A percentile compares a stretch with the other conserved stretches of the same genome.
phyloP scores from a whole-genome alignment of 2,888 invertebrate species.

The Thymelicus sylvestris region DNA sequence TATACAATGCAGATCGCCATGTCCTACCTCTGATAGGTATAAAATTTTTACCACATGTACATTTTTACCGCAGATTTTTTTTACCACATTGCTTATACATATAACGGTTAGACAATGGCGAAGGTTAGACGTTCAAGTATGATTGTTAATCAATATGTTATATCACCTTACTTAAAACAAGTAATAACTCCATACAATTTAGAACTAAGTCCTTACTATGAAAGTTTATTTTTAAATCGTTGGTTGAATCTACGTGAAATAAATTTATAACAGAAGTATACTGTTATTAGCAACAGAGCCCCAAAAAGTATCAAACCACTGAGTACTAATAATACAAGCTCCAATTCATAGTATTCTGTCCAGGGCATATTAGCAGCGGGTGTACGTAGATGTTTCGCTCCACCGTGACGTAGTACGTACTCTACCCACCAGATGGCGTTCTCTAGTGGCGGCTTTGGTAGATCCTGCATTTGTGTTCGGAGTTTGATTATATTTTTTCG shows the following conservation, averaged over 20 bases:
- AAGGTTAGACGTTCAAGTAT: no score
- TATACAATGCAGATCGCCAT: no score
- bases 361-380: constrained; percentile 48
- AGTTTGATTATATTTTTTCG: not conserved
- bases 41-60: no score
- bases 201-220: not conserved
- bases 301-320: not conserved
- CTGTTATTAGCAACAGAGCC: not conserved
- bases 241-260: not conserved
- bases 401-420: constrained; percentile 41
- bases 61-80: no score
- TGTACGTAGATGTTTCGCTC: constrained; percentile 45
- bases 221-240: not conserved
- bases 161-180: no score
- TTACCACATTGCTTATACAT: no score
- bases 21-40: no score
- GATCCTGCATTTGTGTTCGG: not conserved
- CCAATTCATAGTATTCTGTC: constrained; percentile 33
- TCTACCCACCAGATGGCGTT: constrained; percentile 49
- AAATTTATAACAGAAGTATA: not conserved
- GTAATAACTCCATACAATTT: no score
- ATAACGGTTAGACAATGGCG: no score
- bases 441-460: constrained; percentile 38
- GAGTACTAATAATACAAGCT: not conserved
- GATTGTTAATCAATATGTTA: no score